phyloP scores from a whole-genome alignment of 2,113 vertebrate species.

The Sylvia atricapilla region DNA sequence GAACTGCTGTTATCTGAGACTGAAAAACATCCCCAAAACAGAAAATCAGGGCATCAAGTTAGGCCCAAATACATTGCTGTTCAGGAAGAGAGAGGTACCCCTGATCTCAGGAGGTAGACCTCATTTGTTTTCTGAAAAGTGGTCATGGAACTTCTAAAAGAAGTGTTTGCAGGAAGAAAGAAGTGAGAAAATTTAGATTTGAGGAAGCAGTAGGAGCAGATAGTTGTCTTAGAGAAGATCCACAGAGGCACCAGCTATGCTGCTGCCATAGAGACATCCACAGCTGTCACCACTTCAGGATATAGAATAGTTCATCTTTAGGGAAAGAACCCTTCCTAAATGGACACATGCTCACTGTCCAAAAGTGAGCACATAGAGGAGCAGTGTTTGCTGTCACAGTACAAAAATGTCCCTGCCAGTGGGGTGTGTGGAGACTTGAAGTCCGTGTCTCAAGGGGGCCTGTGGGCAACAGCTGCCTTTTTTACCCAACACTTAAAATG shows the following conservation, averaged over 20 bases:
- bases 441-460: background rate
- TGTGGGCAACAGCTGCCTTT: background rate
- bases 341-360: background rate
- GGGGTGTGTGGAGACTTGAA: background rate
- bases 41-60: background rate
- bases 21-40: background rate
- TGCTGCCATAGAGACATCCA: background rate
- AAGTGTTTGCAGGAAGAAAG: background rate
- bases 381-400: background rate
- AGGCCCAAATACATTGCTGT: background rate
- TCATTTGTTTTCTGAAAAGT: background rate
- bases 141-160: background rate
- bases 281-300: background rate
- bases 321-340: background rate
- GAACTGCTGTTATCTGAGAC: background rate
- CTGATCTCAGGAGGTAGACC: background rate
- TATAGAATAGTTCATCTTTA: background rate
- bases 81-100: background rate
- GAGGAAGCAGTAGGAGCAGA: background rate
- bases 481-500: fast-evolving
- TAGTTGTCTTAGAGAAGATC: background rate
- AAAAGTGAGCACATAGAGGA: background rate
- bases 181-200: background rate
- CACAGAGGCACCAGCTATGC: background rate
- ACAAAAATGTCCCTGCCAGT: background rate